Evolutionary conservation across 2,888 invertebrate species (phyloP), one percentile per base, ranked within the genome.

Genomic region (Brachypalpus laphriformis): DNA sequence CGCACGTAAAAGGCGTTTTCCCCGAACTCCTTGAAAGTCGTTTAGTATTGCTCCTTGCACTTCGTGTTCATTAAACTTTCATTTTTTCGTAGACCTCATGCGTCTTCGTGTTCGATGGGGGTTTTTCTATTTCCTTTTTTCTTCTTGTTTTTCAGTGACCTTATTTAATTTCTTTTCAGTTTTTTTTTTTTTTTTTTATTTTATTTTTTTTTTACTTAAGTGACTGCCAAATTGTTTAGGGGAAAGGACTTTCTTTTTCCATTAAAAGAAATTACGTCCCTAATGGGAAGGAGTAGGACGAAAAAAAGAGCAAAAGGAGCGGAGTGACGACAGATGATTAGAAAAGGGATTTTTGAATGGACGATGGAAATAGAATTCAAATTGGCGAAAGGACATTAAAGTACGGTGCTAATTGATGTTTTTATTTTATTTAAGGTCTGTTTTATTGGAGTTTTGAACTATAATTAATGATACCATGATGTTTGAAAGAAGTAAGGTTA

Each of bases 31-130:
- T 63, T 31, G 28, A 31, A 14, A 65, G 37, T 56, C 34, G 11
- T 34, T 40, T 14, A 45, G 31, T 42, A 14, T 25, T 59, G 22
- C 45, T 31, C 20, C 51, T 9, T 82, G 82, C 82, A 82, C 72
- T 78, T 74, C 74, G 68, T 83, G 83, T 51, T 78, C 83, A 83
- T 80, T 83, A 83, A 78, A 80, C 78, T 83, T 68, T 74, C 72
- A 74, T 71, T 82, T 77, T 47, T 66, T 47, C 25, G 45, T 63
- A 47, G 31, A 71, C 31, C 47, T 14, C n/a, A 65, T 59, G 68
- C 42, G 68, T 68, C 63, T 83, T 74, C 61, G 54, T 72, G 51
- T 63, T 74, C 45, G 42, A 51, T 51, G 47, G 22, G 28, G 18
- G 18, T 47, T 18, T 59, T 37, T 20, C 22, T 16, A 14, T 49